phyloP scores from a whole-genome alignment of 2,113 vertebrate genomes.

The Silurus glanis region DNA sequence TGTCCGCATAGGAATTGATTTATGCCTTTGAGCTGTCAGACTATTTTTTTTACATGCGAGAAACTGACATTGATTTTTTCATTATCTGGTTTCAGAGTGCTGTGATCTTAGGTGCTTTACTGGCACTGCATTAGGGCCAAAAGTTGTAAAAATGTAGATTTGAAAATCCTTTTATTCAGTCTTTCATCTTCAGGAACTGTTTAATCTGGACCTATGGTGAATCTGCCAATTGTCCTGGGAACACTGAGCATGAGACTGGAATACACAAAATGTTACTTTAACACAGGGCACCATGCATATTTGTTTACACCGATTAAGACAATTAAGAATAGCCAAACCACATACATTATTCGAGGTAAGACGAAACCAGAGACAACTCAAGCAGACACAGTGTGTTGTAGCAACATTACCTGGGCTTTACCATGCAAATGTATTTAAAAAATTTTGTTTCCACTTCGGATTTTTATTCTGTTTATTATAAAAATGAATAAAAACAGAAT shows the following conservation, averaged over 20 bases:
- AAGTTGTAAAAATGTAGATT: neutral
- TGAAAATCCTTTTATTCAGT: neutral
- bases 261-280: neutral
- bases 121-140: neutral
- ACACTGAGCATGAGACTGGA: neutral
- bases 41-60: conserved; percentile 36
- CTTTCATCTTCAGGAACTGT: neutral
- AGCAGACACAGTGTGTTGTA: neutral
- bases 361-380: neutral
- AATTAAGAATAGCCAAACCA: neutral
- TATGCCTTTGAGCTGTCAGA: conserved; percentile 22
- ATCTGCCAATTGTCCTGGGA: neutral
- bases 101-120: conserved; percentile 20
- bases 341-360: neutral
- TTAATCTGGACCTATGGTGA: neutral
- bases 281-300: neutral
- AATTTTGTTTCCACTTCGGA: neutral
- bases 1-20: conserved; percentile 10
- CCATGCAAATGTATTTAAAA: neutral
- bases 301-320: neutral
- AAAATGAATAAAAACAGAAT: neutral
- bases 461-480: neutral
- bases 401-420: neutral
- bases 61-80: conserved; percentile 29
- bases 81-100: conserved; percentile 35